A percentile compares a stretch with the other conserved stretches of the same genome.
Evolutionary conservation across 92 coral and sea anemone species (phyloP).

Genomic region (Ricordea florida): DNA sequence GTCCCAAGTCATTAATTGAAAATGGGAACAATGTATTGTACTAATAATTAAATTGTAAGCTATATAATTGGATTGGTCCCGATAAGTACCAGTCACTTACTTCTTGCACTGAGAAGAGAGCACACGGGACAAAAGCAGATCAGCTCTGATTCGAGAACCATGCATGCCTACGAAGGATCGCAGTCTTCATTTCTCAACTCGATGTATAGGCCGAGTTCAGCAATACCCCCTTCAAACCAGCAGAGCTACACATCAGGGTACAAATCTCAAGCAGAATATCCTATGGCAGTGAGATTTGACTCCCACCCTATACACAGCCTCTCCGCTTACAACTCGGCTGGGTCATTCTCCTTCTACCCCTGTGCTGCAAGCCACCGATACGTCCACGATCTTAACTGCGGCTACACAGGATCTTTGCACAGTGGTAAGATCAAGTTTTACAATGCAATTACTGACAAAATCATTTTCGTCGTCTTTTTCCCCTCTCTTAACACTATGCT

Average conservation of each 20-base stretch:
- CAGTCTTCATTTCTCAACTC: constrained; percentile 83
- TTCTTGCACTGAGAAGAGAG: constrained; percentile 16
- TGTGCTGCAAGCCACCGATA: constrained; percentile 88
- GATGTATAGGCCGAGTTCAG: constrained; percentile 80
- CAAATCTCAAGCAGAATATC: constrained; percentile 77
- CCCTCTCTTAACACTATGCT: no score
- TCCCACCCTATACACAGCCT: constrained; percentile 85
- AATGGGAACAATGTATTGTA: constrained; percentile 89
- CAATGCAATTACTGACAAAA: no score
- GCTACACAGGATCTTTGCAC: constrained; percentile 81
- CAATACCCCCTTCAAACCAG: constrained; percentile 54
- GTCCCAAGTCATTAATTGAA: constrained; percentile 83
- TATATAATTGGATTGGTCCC: constrained; percentile 86
- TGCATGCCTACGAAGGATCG: constrained; percentile 85
- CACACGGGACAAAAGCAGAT: background rate
- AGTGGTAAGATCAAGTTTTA: constrained; percentile 55
- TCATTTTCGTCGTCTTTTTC: no score
- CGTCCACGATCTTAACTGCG: constrained; percentile 87
- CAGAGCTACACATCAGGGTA: constrained; percentile 66
- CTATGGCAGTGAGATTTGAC: constrained; percentile 86
- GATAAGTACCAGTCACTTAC: constrained; percentile 22
- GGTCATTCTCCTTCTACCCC: constrained; percentile 78
- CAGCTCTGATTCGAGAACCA: no score
- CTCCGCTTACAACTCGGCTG: constrained; percentile 72
- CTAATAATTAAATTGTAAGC: constrained; percentile 79